Base-by-base conservation (phyloP, 2,797 vertebrate genomes). In the Pantherophis alleghaniensis region DNA sequence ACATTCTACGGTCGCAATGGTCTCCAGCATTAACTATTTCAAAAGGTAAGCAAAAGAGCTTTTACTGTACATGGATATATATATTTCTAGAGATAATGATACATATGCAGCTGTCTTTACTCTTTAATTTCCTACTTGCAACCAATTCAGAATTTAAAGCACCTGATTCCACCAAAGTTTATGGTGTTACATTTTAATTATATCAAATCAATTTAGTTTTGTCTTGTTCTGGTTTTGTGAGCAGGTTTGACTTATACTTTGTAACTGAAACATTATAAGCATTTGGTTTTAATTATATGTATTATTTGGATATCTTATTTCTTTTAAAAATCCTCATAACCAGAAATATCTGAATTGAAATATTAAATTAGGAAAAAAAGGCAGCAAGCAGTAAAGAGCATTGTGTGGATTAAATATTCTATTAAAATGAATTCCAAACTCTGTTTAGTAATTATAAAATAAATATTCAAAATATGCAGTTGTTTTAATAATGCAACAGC, bases 21-120 rank as follows among this genome's bases (percentile, higher is more conserved):
- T 99, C 98, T 98, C 98, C 98, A 96, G 98, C 98, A 96, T 98
- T 99, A 97, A 99, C 98, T 97, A 99, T 99, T 98, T 99, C 98
- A 98, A 99, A 99, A 99, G 99, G 99, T 99, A 98, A 92, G 93
- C 94, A 86, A 91, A 57, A 32, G 6, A 90, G 94, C 63, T 20
- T 89, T 96, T 20, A 63, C 13, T 47, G 13, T 56, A 22, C 61
- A 57, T 63, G 13, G 79, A 86, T 86, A 47, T 47, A 47, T 90
- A 22, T 91, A 83, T 56, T 60, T 91, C 42, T 20, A 42, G 42
- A 47, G 42, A 42, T 28, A 53, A 37, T 69, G 51, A 3, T 59
- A 37, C 4, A n/a, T n/a, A 11, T 83, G 24, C 32, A 47, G 3
- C 26, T 22, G 20, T 11, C 24, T 7, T 53, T 61, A 61, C 28